phyloP scores from a whole-genome alignment of 2,113 vertebrate genomes.

The Chamaea fasciata region DNA sequence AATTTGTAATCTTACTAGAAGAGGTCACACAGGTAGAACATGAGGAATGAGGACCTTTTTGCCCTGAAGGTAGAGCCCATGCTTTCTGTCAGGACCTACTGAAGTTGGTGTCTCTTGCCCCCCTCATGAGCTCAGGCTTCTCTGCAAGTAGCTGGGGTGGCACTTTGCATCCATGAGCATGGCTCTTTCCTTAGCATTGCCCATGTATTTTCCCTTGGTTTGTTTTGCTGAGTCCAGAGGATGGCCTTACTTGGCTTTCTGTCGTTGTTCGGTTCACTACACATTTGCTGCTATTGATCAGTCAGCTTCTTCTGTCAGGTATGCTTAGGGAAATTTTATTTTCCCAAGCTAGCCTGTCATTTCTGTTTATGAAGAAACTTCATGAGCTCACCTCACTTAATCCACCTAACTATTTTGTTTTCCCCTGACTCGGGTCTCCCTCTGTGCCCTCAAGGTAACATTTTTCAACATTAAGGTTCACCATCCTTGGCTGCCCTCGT shows the following conservation, averaged over 20 bases:
- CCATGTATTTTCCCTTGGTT: neutral
- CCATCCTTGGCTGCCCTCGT: neutral
- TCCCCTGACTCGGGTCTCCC: neutral
- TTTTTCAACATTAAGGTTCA: neutral
- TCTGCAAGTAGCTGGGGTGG: neutral
- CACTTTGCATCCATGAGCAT: rapidly evolving
- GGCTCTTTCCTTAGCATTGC: neutral
- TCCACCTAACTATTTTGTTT: constrained; percentile 21
- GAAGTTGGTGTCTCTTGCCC: rapidly evolving
- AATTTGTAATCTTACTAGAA: neutral
- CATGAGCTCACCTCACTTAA: constrained; percentile 19
- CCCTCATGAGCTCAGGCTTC: neutral
- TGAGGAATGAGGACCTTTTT: neutral
- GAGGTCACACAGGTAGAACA: neutral
- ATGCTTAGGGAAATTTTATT: constrained; percentile 9
- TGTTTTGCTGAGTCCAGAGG: neutral
- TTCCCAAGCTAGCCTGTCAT: constrained; percentile 15
- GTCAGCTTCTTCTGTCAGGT: constrained; percentile 12
- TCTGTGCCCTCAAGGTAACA: neutral
- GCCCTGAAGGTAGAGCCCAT: neutral
- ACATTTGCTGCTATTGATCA: neutral
- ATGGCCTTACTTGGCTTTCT: neutral
- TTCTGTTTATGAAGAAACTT: constrained; percentile 37
- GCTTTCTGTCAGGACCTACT: neutral
- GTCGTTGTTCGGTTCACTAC: neutral